phyloP scores from a whole-genome alignment of 2,888 invertebrate genomes.

The Drosophila imparisetae region DNA sequence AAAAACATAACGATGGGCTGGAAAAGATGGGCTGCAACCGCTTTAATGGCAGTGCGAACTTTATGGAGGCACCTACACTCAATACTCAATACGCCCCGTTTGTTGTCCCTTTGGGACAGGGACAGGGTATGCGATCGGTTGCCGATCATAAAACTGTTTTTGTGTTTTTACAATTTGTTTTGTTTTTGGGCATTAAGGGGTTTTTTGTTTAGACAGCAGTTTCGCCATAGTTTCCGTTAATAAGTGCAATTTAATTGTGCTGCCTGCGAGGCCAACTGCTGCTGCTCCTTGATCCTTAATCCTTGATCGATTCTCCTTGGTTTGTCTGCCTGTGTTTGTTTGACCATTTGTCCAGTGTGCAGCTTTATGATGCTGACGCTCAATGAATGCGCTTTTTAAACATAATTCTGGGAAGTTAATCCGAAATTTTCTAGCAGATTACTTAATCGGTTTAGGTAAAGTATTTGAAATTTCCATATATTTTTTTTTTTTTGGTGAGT shows the following conservation, averaged over 20 bases:
- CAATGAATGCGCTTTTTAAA: constrained; percentile 67
- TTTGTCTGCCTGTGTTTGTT: constrained; percentile 23
- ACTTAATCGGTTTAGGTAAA: constrained; percentile 55
- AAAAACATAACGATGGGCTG: constrained; percentile 27
- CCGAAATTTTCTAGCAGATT: constrained; percentile 40
- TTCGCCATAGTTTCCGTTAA: constrained; percentile 45
- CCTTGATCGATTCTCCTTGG: constrained; percentile 38
- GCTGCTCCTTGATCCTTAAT: background rate
- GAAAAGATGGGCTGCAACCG: constrained; percentile 59
- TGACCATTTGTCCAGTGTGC: constrained; percentile 32
- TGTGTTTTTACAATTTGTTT: constrained; percentile 69
- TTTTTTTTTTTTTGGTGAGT: constrained; percentile 1
- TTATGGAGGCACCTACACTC: constrained; percentile 48
- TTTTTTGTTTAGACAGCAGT: constrained; percentile 72
- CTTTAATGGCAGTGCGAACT: constrained; percentile 71
- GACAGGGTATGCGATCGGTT: constrained; percentile 3
- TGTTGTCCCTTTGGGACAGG: constrained; percentile 55
- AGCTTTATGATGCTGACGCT: constrained; percentile 39
- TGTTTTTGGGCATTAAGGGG: constrained; percentile 74
- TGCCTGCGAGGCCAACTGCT: constrained; percentile 48
- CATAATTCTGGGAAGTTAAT: constrained; percentile 28
- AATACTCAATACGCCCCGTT: constrained; percentile 49
- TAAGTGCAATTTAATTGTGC: constrained; percentile 61
- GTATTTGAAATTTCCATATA: background rate
- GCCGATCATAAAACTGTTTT: constrained; percentile 62